These are phyloP conservation scores for Aphrophora alni DNA, from an alignment of 2,888 invertebrate species.

Conservation along the genomic window DNA sequence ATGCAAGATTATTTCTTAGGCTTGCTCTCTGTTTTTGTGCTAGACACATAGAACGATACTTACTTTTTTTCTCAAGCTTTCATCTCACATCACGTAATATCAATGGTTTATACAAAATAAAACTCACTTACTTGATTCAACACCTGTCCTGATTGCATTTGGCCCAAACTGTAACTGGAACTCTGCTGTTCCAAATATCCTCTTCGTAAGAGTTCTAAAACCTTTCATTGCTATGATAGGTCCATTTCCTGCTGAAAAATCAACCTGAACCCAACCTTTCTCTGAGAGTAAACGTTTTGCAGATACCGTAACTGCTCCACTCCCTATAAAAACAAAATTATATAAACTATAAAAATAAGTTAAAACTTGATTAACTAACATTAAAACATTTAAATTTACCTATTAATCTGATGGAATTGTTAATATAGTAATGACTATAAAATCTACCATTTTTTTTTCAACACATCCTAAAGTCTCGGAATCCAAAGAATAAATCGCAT, in stretches of 20 bases:
- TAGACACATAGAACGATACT: no score
- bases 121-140: constrained; percentile 72
- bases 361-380: no score
- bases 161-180: constrained; percentile 72
- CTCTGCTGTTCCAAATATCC: constrained; percentile 73
- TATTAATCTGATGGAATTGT: no score
- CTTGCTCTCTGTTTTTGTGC: no score
- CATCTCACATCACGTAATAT: no score
- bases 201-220: constrained; percentile 74
- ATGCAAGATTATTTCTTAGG: no score
- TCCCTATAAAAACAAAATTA: constrained; percentile 61
- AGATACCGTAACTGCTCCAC: constrained; percentile 77
- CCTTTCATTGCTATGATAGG: constrained; percentile 79
- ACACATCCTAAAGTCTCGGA: no score
- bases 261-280: constrained; percentile 88
- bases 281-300: constrained; percentile 80
- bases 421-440: no score
- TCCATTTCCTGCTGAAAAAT: constrained; percentile 85
- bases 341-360: not conserved
- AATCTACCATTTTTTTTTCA: no score
- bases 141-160: constrained; percentile 75
- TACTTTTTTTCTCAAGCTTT: no score
- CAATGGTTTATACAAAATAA: not conserved
- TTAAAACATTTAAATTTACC: no score
- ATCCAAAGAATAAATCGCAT: no score